A percentile compares a stretch with the other conserved stretches of the same genome.
phyloP scores from a whole-genome alignment of 23 tunicate species.

The Aplidium turbinatum region DNA sequence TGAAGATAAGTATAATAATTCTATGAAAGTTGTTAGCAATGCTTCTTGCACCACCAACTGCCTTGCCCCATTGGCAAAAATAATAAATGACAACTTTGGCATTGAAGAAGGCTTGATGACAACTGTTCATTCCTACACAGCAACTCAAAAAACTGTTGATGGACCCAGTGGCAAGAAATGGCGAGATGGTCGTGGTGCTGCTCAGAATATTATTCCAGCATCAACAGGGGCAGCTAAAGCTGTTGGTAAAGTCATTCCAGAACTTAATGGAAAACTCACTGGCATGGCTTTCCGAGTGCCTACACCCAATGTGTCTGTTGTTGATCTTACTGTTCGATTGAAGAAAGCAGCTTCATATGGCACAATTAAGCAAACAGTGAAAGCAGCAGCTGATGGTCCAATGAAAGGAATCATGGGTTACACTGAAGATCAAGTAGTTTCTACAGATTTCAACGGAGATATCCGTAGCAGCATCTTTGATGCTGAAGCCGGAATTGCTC shows the following conservation, averaged over 20 bases:
- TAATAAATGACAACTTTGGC: conserved; percentile 92
- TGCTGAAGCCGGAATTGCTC: conserved; percentile 94
- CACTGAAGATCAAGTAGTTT: conserved; percentile 97
- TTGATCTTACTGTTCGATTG: conserved; percentile 94
- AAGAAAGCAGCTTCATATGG: conserved; percentile 83
- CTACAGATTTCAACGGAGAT: conserved; percentile 96
- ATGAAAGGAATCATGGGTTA: conserved; percentile 92
- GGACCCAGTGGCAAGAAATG: conserved; percentile 99
- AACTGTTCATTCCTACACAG: conserved; percentile 97
- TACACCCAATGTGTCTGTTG: conserved; percentile 98
- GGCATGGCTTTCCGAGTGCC: conserved; percentile 99
- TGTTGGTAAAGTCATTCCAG: conserved; percentile 99
- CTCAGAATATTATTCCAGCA: conserved; percentile 99
- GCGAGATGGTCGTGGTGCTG: conserved; percentile 99
- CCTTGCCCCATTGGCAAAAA: conserved; percentile 97
- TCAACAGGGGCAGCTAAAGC: conserved; percentile 99
- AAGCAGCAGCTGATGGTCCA: conserved; percentile 66
- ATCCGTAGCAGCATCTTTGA: conserved; percentile 87
- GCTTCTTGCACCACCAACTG: conserved; percentile 99
- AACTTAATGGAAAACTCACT: conserved; percentile 94
- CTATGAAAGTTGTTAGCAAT: conserved; percentile 88
- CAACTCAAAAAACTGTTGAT: conserved; percentile 99
- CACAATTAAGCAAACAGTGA: conserved; percentile 68
- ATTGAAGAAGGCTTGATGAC: conserved; percentile 99
- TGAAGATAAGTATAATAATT: conserved; percentile 69